phyloP scores from a whole-genome alignment of 2,797 vertebrate species.

The Cheirogaleus major region DNA sequence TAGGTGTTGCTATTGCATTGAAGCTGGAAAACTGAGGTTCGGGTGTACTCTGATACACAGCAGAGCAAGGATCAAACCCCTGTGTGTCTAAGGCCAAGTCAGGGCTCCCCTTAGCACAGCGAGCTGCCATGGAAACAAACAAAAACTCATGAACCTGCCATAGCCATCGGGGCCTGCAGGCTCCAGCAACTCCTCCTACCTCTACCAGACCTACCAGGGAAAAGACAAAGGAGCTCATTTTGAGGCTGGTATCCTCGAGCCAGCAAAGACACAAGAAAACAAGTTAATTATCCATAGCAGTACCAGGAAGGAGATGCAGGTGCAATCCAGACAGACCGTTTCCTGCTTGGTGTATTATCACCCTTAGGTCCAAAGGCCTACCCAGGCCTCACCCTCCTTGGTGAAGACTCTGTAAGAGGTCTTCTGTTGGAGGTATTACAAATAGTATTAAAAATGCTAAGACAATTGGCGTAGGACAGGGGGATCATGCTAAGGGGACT shows the following conservation, averaged over 20 bases:
- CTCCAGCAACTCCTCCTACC: not conserved
- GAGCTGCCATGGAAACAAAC: not conserved
- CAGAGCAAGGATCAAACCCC: not conserved
- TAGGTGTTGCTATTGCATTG: not conserved
- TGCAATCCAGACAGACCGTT: not conserved
- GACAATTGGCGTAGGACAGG: not conserved
- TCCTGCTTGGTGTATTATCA: not conserved
- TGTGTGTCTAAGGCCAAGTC: not conserved
- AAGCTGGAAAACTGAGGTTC: not conserved
- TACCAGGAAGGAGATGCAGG: not conserved
- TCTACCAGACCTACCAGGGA: not conserved
- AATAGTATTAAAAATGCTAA: not conserved
- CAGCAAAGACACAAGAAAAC: constrained; percentile 1
- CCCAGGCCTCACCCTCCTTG: not conserved
- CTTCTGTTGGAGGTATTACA: not conserved
- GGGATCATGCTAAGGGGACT: not conserved
- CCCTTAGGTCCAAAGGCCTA: not conserved
- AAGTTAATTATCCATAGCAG: not conserved
- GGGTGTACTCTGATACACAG: not conserved
- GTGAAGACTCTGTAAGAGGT: not conserved
- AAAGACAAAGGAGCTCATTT: constrained; percentile 1
- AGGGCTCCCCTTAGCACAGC: too few species aligned
- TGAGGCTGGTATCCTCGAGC: not conserved
- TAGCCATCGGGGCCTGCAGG: not conserved
- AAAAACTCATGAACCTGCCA: not conserved